Conservation (phyloP, 2,888 invertebrate genomes). For the Noctua janthe region DNA sequence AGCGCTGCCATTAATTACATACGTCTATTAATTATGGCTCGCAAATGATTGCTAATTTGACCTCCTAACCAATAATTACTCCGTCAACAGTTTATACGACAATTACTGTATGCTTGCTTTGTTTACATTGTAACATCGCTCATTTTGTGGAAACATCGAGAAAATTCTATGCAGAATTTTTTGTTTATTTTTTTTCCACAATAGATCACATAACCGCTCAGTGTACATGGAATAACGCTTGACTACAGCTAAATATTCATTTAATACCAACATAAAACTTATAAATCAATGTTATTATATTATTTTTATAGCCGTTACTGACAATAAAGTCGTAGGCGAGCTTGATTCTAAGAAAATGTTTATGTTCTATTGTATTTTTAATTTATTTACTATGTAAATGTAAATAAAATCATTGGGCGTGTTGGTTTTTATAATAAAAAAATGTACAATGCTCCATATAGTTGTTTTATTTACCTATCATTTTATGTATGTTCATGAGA, state of each 20-base stretch:
- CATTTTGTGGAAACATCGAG: constrained; percentile 33
- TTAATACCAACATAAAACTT: constrained; percentile 54
- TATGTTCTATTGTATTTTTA: constrained; percentile 68
- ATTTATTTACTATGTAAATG: constrained; percentile 68
- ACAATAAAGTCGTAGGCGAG: constrained; percentile 65
- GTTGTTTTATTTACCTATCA: constrained; percentile 57
- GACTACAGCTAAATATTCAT: constrained; percentile 57
- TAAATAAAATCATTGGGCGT: constrained; percentile 57
- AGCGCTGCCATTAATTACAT: constrained; percentile 14
- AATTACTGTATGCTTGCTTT: constrained; percentile 70
- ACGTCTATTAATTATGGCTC: constrained; percentile 64
- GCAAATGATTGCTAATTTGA: constrained; percentile 69
- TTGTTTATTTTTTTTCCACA: constrained; percentile 38
- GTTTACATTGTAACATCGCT: constrained; percentile 64
- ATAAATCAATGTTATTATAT: constrained; percentile 66
- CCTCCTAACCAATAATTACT: constrained; percentile 71
- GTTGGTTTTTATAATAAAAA: constrained; percentile 50
- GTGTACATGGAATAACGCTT: constrained; percentile 41
- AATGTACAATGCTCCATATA: constrained; percentile 49
- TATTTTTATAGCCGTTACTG: constrained; percentile 64
- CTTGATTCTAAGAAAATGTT: constrained; percentile 62
- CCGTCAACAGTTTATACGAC: constrained; percentile 67
- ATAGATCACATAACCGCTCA: constrained; percentile 26
- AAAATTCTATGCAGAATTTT: constrained; percentile 33
- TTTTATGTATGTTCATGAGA: constrained; percentile 33